phyloP scores from a whole-genome alignment of 2,797 vertebrate genomes.

The Trachops cirrhosus region DNA sequence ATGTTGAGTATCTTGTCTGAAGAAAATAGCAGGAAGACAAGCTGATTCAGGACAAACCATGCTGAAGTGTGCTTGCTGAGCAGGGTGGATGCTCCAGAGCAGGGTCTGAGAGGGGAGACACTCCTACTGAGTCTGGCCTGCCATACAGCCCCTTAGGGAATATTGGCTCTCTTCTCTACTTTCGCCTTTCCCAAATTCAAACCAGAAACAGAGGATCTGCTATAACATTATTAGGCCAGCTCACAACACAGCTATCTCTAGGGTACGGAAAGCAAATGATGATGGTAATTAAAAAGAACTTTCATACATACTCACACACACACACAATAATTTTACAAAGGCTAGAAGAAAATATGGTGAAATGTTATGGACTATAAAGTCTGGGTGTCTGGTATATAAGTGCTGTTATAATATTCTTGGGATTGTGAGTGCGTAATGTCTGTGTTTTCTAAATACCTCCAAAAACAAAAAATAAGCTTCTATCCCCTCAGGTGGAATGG shows the following conservation, averaged over 20 bases:
- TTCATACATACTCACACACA: not conserved
- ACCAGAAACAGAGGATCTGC: not conserved
- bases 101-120: not conserved
- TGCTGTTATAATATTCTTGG: not conserved
- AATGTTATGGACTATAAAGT: constrained; percentile 7
- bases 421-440: not conserved
- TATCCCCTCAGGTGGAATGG: not conserved
- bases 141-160: not conserved
- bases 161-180: not conserved
- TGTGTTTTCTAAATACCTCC: not conserved
- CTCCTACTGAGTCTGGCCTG: not conserved
- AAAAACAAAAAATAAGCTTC: not conserved
- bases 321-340: not conserved
- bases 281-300: not conserved
- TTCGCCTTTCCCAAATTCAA: not conserved
- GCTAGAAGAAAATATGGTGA: constrained; percentile 24
- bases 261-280: not conserved
- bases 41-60: not conserved
- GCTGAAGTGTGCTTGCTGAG: not conserved
- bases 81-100: not conserved
- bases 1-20: not conserved
- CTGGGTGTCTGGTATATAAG: not conserved
- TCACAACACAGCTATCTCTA: not conserved
- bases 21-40: not conserved
- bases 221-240: not conserved